Percentiles rank a stretch among this genome's conserved stretches.
phyloP scores from a whole-genome alignment of 2,888 invertebrate species.

The Fragum sueziense region DNA sequence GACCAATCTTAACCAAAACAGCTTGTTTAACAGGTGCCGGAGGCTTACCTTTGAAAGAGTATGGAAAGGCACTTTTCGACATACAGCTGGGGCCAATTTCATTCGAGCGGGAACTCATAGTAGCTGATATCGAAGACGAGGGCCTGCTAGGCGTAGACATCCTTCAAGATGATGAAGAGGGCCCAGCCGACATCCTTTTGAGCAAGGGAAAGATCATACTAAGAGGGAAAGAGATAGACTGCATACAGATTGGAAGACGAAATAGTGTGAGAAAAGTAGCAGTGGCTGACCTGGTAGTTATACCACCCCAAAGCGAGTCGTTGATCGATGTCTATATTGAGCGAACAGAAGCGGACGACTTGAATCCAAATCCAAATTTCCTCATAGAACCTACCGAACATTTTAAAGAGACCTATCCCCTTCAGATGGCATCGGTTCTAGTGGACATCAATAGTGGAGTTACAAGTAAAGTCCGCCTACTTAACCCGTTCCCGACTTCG shows the following conservation, averaged over 20 bases:
- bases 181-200: slow-evolving; percentile 42
- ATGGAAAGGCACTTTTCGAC: slow-evolving; percentile 5
- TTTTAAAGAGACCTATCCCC: slow-evolving; percentile 20
- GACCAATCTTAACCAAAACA: slow-evolving; percentile 11
- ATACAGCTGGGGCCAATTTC: slow-evolving; percentile 1
- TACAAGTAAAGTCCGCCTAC: slow-evolving; percentile 30
- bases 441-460: slow-evolving; percentile 29
- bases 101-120: slow-evolving; percentile 2
- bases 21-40: slow-evolving; percentile 6
- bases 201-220: slow-evolving; percentile 30
- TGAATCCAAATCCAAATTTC: not conserved
- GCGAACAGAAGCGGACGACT: slow-evolving; percentile 22
- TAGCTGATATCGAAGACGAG: slow-evolving; percentile 43
- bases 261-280: slow-evolving; percentile 21
- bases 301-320: slow-evolving; percentile 31
- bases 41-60: slow-evolving; percentile 2
- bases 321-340: slow-evolving; percentile 44
- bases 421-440: slow-evolving; percentile 31
- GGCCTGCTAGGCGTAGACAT: slow-evolving; percentile 46
- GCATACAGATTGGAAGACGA: slow-evolving; percentile 1
- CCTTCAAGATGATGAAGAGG: slow-evolving; percentile 25
- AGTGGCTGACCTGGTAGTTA: slow-evolving; percentile 26
- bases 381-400: slow-evolving; percentile 11
- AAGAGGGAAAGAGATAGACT: slow-evolving; percentile 23
- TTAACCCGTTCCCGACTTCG: slow-evolving; percentile 28